These are phyloP conservation scores for Tenthredo distinguenda DNA, from an alignment of 2,888 invertebrate genomes.

Conservation along the genomic window DNA sequence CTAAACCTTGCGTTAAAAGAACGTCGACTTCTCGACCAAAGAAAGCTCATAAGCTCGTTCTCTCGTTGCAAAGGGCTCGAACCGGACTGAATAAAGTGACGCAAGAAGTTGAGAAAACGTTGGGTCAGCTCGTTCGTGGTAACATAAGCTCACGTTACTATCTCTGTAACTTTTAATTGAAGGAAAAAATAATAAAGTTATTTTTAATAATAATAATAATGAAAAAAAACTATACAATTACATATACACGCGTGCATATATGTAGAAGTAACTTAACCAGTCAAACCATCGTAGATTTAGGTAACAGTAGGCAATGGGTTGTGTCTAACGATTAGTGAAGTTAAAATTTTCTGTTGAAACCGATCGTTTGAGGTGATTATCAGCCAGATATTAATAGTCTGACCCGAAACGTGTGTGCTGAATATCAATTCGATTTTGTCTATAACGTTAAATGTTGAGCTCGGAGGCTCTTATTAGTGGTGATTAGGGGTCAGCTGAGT, in stretches of 20 bases:
- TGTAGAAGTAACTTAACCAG: neutral
- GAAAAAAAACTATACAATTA: neutral
- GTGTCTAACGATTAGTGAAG: neutral
- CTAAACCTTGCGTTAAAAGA: neutral
- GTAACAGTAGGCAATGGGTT: neutral
- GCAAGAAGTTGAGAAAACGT: neutral
- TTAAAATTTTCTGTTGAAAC: conserved; percentile 22
- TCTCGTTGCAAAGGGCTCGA: neutral
- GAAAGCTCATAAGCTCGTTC: neutral
- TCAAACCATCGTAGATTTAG: neutral
- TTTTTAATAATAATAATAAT: neutral
- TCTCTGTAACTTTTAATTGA: neutral
- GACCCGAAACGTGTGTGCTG: conserved; percentile 40
- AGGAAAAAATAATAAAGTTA: neutral
- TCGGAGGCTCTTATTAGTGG: neutral
- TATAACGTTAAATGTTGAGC: neutral
- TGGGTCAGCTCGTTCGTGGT: neutral
- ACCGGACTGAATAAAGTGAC: neutral
- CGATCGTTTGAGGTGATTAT: conserved; percentile 42
- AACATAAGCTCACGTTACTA: neutral
- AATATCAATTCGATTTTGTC: conserved; percentile 43
- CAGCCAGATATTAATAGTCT: conserved; percentile 40
- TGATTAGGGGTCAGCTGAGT: conserved; percentile 27
- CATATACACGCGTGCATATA: neutral
- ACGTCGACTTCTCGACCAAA: neutral